Percentiles rank a stretch among this genome's conserved stretches.
These are phyloP conservation scores for Epistrophella euchroma DNA, from an alignment of 2,888 invertebrate genomes.

Conservation along the genomic window DNA sequence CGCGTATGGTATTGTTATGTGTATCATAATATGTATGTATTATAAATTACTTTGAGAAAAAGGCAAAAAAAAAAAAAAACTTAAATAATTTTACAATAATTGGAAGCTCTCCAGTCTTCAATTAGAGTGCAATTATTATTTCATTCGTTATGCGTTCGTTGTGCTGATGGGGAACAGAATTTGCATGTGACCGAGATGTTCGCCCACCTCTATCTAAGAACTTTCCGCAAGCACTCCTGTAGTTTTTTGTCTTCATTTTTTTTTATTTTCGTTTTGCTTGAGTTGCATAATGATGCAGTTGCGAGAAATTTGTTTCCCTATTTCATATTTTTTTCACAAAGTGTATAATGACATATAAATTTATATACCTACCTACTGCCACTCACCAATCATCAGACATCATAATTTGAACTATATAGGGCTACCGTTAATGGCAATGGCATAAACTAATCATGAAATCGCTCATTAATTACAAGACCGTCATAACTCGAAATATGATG, in stretches of 20 bases:
- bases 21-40: not conserved
- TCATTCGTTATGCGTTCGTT: not conserved
- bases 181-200: slow-evolving; percentile 13
- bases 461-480: too few species aligned
- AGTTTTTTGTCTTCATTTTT: not conserved
- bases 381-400: not conserved
- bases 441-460: not conserved
- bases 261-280: slow-evolving; percentile 6
- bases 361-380: not conserved
- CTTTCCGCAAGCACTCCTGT: not conserved
- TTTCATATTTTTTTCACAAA: not conserved
- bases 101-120: not conserved
- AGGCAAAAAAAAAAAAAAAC: not conserved
- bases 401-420: not conserved
- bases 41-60: not conserved
- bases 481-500: too few species aligned
- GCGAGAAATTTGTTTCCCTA: not conserved
- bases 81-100: not conserved
- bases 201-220: slow-evolving; percentile 14
- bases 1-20: too few species aligned
- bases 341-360: not conserved
- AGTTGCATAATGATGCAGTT: slow-evolving; percentile 6
- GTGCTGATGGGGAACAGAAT: not conserved
- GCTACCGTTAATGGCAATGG: not conserved
- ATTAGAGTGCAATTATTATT: slow-evolving; percentile 4